These are phyloP conservation scores for Sebastes umbrosus DNA, from an alignment of 2,797 vertebrate genomes.

Conservation along the genomic window DNA sequence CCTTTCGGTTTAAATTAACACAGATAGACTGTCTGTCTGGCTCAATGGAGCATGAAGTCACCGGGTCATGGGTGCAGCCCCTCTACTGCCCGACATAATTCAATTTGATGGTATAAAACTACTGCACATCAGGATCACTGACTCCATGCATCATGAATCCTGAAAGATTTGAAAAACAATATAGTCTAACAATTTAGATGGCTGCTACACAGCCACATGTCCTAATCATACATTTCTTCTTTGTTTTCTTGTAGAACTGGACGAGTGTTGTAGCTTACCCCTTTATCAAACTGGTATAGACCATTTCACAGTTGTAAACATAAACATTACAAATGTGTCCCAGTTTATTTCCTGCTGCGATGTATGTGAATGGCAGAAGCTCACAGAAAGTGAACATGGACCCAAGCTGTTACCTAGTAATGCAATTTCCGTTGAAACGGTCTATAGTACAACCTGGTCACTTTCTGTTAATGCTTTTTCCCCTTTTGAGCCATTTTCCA, in stretches of 20 bases:
- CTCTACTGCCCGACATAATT: not conserved
- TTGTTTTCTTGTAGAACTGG: not conserved
- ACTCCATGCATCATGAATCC: not conserved
- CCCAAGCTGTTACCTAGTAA: too few species aligned
- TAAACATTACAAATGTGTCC: too few species aligned
- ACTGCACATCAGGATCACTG: not conserved
- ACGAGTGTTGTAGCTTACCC: not conserved
- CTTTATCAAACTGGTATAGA: not conserved
- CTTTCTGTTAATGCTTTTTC: not conserved
- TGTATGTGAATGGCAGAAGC: too few species aligned
- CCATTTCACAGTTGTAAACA: not conserved
- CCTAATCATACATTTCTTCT: not conserved
- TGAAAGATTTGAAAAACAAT: not conserved
- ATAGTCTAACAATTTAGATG: not conserved
- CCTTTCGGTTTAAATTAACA: slow-evolving; percentile 4
- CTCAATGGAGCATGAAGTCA: not conserved
- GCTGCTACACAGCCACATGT: not conserved
- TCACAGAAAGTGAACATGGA: not conserved
- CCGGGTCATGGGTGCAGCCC: not conserved
- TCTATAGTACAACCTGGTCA: not conserved
- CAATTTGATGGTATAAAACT: slow-evolving; percentile 6
- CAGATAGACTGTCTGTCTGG: not conserved
- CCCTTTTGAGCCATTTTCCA: not conserved
- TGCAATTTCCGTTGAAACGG: too few species aligned
- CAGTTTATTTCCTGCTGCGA: too few species aligned